These are phyloP conservation scores for Chunga burmeisteri DNA, from an alignment of 2,113 vertebrate genomes.

Conservation along the genomic window DNA sequence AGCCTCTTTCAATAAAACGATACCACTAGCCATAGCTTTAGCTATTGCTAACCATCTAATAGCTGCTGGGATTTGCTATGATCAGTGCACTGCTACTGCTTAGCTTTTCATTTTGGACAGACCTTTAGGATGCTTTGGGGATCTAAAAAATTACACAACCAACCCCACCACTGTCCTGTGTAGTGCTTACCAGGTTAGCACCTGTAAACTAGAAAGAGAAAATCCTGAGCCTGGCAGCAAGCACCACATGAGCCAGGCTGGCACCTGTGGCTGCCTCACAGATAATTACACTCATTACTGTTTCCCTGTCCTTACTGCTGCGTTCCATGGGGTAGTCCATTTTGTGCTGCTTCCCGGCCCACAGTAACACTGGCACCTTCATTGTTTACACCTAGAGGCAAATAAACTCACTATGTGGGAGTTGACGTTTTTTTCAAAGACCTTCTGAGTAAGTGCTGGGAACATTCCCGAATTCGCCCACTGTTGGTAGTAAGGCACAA, in stretches of 20 bases:
- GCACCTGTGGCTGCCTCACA: not conserved
- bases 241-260: not conserved
- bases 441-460: not conserved
- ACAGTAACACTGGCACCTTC: not conserved
- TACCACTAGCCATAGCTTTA: not conserved
- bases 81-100: not conserved
- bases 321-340: not conserved
- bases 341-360: not conserved
- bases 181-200: not conserved
- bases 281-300: rapidly evolving
- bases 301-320: not conserved
- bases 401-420: not conserved
- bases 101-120: not conserved
- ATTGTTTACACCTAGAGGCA: too few relatives aligned
- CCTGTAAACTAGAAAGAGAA: not conserved
- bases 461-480: not conserved
- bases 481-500: not conserved
- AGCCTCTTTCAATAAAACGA: not conserved
- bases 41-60: not conserved
- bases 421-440: not conserved
- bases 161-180: not conserved
- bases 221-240: not conserved
- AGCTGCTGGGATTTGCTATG: not conserved
- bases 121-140: not conserved
- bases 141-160: not conserved